Evolutionary conservation across 2,113 vertebrate genomes (phyloP), one percentile per base, ranked within the genome.

Genomic region (Neogobius melanostomus): DNA sequence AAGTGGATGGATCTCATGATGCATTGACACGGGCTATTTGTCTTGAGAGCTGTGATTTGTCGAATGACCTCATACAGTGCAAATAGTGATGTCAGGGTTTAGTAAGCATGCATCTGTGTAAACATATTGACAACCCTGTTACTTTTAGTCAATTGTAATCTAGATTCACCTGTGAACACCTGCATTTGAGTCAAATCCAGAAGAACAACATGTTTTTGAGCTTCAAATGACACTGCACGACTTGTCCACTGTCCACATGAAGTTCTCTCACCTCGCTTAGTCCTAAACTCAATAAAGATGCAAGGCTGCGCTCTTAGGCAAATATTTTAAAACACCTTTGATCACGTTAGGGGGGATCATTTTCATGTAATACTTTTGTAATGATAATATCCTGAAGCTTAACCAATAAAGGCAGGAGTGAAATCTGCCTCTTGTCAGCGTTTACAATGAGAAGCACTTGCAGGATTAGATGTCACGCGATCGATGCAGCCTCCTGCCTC

Each of bases 371-470:
- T 80, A 88, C 85, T 84, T 85, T 85, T 87, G 82, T 87, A 80
- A 90, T 86, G 82, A 80, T 84, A 80, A 90, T 83, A 75, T 62
- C 73, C 1, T 17, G 10, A 71, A 82, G 74, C 85, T 82, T 71
- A 76, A 71, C 76, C 82, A 82, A 89, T 90, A 86, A 82, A 86
- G 75, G 71, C 79, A 76, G 68, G 77, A 85, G 83, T 72, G 83
- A 88, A 85, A 90, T 91, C 89, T 88, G 87, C 85, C 82, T 88
- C 88, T 85, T 90, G 90, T 90, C 90, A 90, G 90, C 89, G 67
- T 90, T 90, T 91, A 89, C 87, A 28, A 80, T 83, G 77, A 82
- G 88, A 85, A 86, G 89, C 90, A 91, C 90, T 91, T 79, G 85
- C 80, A 79, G 86, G 90, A 91, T 91, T 91, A 88, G 87, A 89